These are phyloP conservation scores for Dipodomys ordii DNA, from an alignment of 2,113 vertebrate species.

Conservation along the genomic window DNA sequence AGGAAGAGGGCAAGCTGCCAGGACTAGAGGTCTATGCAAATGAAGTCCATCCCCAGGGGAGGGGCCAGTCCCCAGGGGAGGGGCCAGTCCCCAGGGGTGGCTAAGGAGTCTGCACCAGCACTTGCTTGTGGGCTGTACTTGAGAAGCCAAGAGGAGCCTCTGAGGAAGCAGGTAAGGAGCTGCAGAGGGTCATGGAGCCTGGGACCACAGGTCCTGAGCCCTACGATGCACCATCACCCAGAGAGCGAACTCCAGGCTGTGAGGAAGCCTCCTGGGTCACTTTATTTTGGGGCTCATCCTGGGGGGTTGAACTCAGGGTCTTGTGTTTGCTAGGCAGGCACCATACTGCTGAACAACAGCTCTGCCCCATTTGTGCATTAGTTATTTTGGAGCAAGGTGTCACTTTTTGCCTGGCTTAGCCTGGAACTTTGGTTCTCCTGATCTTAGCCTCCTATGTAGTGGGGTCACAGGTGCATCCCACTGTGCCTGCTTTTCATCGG, in stretches of 20 bases:
- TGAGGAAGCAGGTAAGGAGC: conserved; percentile 59
- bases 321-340: no score
- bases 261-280: background rate
- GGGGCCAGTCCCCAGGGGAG: background rate
- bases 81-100: background rate
- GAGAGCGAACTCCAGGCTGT: background rate
- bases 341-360: no score
- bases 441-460: no score
- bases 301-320: no score
- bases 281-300: no score
- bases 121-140: background rate
- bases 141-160: background rate
- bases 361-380: no score
- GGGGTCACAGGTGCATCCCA: no score
- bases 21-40: background rate
- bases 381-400: no score
- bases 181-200: background rate
- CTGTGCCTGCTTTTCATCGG: no score
- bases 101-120: background rate
- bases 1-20: background rate
- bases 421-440: no score
- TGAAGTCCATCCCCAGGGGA: background rate
- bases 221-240: background rate
- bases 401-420: no score
- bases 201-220: no score